A percentile compares a stretch with the other conserved stretches of the same genome.
These are phyloP conservation scores for Drosophila anomalata DNA, from an alignment of 2,888 invertebrate genomes.

Conservation along the genomic window DNA sequence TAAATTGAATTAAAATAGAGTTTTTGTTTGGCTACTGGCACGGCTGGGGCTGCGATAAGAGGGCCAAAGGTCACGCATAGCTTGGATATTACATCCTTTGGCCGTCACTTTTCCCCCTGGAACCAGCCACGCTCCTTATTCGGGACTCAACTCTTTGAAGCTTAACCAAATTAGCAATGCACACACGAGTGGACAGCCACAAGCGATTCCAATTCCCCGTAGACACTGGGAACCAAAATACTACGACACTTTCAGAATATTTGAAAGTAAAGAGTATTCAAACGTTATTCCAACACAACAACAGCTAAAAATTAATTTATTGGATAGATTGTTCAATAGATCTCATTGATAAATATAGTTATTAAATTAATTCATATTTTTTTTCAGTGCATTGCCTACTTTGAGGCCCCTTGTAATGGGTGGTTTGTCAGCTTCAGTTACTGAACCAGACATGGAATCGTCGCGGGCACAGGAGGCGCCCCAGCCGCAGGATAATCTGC, in stretches of 20 bases:
- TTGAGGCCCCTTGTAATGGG: slow-evolving; percentile 18
- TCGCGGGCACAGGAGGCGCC: slow-evolving; percentile 7
- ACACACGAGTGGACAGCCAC: slow-evolving; percentile 33
- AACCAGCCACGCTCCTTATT: not conserved
- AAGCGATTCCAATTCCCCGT: slow-evolving; percentile 4
- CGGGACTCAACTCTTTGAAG: slow-evolving; percentile 17
- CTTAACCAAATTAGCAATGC: slow-evolving; percentile 45
- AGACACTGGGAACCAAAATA: slow-evolving; percentile 5
- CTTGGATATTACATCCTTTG: not conserved
- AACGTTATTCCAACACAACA: not conserved
- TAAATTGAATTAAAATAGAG: not conserved
- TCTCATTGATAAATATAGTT: not conserved
- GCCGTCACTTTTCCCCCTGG: not conserved
- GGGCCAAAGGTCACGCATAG: no score
- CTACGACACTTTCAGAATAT: not conserved
- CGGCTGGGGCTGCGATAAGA: not conserved
- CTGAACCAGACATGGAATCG: not conserved
- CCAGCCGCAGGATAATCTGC: slow-evolving; percentile 60
- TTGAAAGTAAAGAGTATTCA: not conserved
- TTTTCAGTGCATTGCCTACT: slow-evolving; percentile 24
- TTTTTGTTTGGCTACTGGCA: not conserved
- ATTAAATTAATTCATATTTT: not conserved
- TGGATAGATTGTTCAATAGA: not conserved
- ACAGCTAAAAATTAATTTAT: not conserved
- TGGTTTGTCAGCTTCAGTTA: slow-evolving; percentile 3